Base-by-base conservation (phyloP, 2,888 invertebrate species). In the Synanthedon vespiformis region DNA sequence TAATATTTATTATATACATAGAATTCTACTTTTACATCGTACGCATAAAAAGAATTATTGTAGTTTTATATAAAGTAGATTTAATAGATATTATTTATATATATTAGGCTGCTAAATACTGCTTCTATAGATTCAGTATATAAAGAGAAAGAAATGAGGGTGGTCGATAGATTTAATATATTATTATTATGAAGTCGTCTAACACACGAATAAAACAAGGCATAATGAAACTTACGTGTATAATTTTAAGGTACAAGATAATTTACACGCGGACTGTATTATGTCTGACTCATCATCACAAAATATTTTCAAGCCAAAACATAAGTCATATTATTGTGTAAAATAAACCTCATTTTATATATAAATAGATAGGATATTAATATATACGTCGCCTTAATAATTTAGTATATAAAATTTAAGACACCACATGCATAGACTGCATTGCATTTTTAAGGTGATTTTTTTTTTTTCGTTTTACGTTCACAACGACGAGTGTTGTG, bases 1-100 rank as follows among this genome's bases (percentile, higher is more conserved):
- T 77, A 81, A 82, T 84, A 85, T 86, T 84, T 85, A 84, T 18
- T 18, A 18, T 18, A 18, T 83, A 77, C 50, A 52, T 72, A 83
- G 78, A 83, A 80, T 80, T 80, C 76, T 85, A 86, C 82, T 77
- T 83, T 81, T 85, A 85, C 82, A 85, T 80, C 63, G 70, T 83
- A 83, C 78, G 80, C 80, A 81, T 82, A 82, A 81, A 82, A 61
- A 76, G 67, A 78, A 74, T 73, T 78, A 79, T 78, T 81, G 84
- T 82, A 81, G 80, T 73, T 85, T 85, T 84, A 73, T 84, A 73
- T 82, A 81, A 74, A 64, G 58, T 84, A 83, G 80, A 61, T 61
- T 78, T 83, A 63, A 76, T 74, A 80, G 70, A 79, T 64, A 14
- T 49, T 41, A 62, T 60, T 54, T 68, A 64, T 80, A 81, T 81